Conservation (phyloP, 2,888 invertebrate genomes). For the Drosophila conformis region DNA sequence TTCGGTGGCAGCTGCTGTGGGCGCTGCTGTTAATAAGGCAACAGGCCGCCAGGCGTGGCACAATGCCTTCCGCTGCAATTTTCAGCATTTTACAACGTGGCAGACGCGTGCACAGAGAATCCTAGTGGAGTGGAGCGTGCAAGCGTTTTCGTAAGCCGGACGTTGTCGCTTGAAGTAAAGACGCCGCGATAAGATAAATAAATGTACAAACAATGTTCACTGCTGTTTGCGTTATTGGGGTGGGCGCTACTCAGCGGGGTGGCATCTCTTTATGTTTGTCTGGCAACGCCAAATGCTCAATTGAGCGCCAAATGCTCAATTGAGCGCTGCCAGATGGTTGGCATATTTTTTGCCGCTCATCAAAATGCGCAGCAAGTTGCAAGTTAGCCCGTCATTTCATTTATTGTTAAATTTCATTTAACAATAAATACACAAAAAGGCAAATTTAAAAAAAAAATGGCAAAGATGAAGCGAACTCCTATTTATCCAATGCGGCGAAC, state of each 20-base stretch:
- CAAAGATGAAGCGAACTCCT: not conserved
- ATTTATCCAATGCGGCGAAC: not conserved
- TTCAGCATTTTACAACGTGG: conserved; percentile 68
- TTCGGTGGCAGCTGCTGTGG: conserved; percentile 70
- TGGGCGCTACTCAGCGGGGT: not conserved
- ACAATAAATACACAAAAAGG: not conserved
- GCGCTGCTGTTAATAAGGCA: conserved; percentile 62
- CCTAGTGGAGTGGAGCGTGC: conserved; percentile 2
- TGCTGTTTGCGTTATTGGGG: conserved; percentile 10
- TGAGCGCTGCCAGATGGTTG: conserved; percentile 24
- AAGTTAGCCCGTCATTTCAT: not conserved
- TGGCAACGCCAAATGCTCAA: conserved; percentile 7
- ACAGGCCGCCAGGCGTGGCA: conserved; percentile 71
- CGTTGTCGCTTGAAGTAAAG: conserved; percentile 8
- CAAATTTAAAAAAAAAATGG: not conserved
- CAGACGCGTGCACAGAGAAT: not conserved
- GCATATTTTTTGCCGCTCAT: not conserved
- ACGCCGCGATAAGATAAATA: conserved; percentile 35
- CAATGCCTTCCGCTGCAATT: conserved; percentile 76
- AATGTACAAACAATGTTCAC: conserved; percentile 13
- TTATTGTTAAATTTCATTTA: not conserved
- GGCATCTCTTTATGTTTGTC: conserved; percentile 7
- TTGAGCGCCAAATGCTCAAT: not conserved
- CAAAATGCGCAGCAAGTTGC: not conserved
- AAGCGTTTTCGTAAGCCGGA: conserved; percentile 9